Evolutionary conservation across 1,140 invertebrate species (phyloP).

Genomic region (Neelides sp.): DNA sequence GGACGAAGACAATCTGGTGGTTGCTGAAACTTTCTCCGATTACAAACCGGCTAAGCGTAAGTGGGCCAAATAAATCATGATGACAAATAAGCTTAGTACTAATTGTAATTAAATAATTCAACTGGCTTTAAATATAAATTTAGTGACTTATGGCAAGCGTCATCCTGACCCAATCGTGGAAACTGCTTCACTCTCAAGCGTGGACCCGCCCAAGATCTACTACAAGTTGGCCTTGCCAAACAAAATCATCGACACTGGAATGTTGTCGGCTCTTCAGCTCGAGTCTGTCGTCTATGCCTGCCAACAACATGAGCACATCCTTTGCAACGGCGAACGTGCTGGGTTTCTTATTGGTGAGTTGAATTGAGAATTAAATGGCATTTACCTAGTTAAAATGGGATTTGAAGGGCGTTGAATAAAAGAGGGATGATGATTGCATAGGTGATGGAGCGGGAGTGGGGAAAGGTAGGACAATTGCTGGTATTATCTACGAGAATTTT

Average conservation of each 20-base stretch:
- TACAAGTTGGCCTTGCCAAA: conserved; percentile 78
- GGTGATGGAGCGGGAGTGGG: conserved; percentile 98
- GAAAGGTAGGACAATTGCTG: conserved; percentile 95
- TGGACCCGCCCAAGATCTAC: conserved; percentile 86
- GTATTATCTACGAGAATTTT: conserved; percentile 97
- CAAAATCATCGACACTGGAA: conserved; percentile 66
- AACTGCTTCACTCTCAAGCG: conserved; percentile 90
- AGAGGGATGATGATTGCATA: conserved; percentile 32
- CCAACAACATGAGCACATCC: conserved; percentile 84
- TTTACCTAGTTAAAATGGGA: background rate
- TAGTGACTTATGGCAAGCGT: conserved; percentile 83
- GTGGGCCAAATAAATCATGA: conserved; percentile 18
- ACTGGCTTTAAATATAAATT: conserved; percentile 20
- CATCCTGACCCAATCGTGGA: conserved; percentile 99
- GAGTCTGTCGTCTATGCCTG: conserved; percentile 94
- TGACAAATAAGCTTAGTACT: conserved; percentile 1
- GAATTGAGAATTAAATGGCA: background rate
- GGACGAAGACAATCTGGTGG: conserved; percentile 92
- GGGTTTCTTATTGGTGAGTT: conserved; percentile 81
- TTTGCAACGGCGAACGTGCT: conserved; percentile 79
- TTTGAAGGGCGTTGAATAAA: background rate
- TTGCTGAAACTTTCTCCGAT: conserved; percentile 93
- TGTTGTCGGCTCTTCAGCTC: conserved; percentile 86
- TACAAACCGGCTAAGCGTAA: conserved; percentile 93
- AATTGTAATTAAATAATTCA: background rate